Conservation (phyloP, 2,113 vertebrate genomes). For the Paraplagusia blochii region DNA sequence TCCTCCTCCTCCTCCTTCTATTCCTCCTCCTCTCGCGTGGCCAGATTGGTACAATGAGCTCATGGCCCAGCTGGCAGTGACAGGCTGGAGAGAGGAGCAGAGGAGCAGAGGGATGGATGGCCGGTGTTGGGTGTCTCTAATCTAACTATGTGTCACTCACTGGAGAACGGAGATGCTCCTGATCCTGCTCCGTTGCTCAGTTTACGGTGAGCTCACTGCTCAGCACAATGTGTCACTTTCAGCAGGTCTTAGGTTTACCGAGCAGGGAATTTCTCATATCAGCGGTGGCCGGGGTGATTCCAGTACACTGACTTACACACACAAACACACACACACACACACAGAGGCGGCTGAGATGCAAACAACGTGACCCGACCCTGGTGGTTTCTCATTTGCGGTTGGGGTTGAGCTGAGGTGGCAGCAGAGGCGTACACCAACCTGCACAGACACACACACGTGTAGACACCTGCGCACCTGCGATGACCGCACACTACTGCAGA, state of each 20-base stretch:
- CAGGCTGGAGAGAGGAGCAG: constrained; percentile 27
- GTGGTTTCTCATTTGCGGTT: constrained; percentile 29
- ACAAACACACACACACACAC: constrained; percentile 9
- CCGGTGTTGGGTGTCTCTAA: constrained; percentile 61
- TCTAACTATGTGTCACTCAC: constrained; percentile 60
- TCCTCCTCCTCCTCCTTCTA: no score
- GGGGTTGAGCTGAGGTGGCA: constrained; percentile 30
- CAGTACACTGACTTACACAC: constrained; percentile 13
- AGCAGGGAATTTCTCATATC: constrained; percentile 42
- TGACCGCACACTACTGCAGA: constrained; percentile 31
- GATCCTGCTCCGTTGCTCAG: constrained; percentile 23
- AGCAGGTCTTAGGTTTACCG: constrained; percentile 22
- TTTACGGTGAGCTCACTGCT: constrained; percentile 48
- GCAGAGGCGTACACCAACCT: constrained; percentile 12
- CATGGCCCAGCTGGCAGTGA: constrained; percentile 54
- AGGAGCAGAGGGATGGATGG: constrained; percentile 20
- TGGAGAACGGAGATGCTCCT: constrained; percentile 35
- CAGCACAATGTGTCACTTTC: constrained; percentile 45
- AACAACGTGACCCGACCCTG: constrained; percentile 22
- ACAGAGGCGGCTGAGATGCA: constrained; percentile 5
- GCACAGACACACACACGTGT: not conserved
- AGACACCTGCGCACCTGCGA: constrained; percentile 39
- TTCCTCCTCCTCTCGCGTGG: constrained; percentile 12
- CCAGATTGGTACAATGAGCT: constrained; percentile 57
- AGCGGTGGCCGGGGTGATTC: constrained; percentile 28